Percentiles rank a stretch among this genome's conserved stretches.
These are phyloP conservation scores for Drosophila picticornis DNA, from an alignment of 2,888 invertebrate species.

Conservation along the genomic window DNA sequence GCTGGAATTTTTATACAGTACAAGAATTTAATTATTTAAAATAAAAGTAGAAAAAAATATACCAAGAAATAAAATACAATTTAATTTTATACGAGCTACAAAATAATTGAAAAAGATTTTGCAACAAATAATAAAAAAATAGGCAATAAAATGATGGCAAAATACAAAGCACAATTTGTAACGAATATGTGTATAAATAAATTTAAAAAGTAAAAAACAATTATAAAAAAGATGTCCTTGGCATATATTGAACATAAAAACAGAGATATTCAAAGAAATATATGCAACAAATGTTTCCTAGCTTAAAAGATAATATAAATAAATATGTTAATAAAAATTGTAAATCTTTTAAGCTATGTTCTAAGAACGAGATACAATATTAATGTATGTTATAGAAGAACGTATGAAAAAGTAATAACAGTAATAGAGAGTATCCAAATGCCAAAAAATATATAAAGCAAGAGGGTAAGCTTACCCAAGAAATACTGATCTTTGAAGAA, in stretches of 20 bases:
- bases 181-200: neutral
- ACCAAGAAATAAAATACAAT: neutral
- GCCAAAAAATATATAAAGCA: no score
- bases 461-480: no score
- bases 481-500: no score
- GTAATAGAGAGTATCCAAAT: no score
- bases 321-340: no score
- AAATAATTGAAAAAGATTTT: neutral
- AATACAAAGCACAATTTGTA: neutral
- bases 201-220: neutral
- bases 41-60: neutral
- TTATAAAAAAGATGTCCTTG: neutral
- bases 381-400: no score
- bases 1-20: slow-evolving; percentile 4
- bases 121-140: neutral
- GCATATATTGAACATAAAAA: neutral
- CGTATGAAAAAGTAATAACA: no score
- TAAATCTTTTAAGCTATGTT: no score
- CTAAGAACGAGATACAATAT: no score
- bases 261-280: neutral
- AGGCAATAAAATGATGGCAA: neutral
- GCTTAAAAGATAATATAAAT: neutral
- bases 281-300: neutral
- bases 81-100: neutral
- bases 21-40: slow-evolving; percentile 24